phyloP scores from a whole-genome alignment of 2,797 vertebrate species.

The Aselliscus stoliczkanus region DNA sequence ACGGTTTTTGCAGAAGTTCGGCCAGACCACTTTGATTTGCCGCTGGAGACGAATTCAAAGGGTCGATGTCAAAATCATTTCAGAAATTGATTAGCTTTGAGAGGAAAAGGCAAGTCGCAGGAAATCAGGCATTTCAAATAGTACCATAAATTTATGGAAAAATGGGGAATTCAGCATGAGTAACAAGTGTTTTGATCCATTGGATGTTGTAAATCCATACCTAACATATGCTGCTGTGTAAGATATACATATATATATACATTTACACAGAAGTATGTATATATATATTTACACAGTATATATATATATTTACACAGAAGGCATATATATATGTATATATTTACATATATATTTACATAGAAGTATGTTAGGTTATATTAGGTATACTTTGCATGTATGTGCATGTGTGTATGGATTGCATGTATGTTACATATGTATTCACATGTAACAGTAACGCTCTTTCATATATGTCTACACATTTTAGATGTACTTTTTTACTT shows the following conservation, averaged over 20 bases:
- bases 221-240: no score
- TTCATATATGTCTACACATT: neutral
- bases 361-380: no score
- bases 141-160: neutral
- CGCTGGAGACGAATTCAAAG: neutral
- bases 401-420: accelerated
- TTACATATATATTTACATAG: no score
- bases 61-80: neutral
- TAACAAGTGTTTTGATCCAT: neutral
- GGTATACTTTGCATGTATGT: no score
- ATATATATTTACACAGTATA: no score
- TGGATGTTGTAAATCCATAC: neutral
- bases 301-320: no score
- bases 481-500: neutral
- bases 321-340: no score
- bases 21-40: neutral
- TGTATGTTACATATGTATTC: neutral
- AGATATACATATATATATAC: no score
- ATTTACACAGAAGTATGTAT: no score
- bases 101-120: neutral
- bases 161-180: neutral
- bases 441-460: accelerated
- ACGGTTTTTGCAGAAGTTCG: neutral
- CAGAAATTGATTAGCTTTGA: neutral
- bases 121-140: neutral